Conservation (phyloP, 2,113 vertebrate species). For the Sylvietta virens region DNA sequence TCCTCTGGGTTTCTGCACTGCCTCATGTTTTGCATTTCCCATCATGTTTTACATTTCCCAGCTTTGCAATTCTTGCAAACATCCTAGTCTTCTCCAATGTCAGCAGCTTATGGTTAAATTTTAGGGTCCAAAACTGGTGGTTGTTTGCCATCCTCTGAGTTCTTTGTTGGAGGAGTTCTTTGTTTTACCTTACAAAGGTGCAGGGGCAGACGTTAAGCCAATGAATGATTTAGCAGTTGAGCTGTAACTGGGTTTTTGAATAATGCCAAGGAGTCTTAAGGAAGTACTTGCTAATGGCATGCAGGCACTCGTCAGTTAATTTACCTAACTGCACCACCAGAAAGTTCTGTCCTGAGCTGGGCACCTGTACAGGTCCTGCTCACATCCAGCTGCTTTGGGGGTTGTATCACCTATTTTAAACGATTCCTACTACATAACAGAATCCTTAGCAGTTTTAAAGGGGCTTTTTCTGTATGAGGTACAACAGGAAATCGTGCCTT, state of each 20-base stretch:
- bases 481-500: background rate
- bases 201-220: background rate
- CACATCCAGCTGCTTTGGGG: background rate
- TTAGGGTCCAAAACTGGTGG: background rate
- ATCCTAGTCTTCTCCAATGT: background rate
- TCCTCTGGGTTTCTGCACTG: background rate
- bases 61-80: background rate
- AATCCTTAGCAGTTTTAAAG: background rate
- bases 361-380: background rate
- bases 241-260: background rate
- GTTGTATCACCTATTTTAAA: background rate
- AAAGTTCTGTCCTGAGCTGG: fast-evolving
- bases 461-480: background rate
- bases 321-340: background rate
- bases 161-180: background rate
- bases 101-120: background rate
- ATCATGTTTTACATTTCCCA: background rate
- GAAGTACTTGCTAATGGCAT: background rate
- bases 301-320: background rate
- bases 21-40: background rate
- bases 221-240: background rate
- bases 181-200: background rate
- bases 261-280: background rate
- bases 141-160: background rate
- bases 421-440: fast-evolving